Base-by-base conservation (phyloP, 1,140 invertebrate species). In the Leptinotarsa defecta region DNA sequence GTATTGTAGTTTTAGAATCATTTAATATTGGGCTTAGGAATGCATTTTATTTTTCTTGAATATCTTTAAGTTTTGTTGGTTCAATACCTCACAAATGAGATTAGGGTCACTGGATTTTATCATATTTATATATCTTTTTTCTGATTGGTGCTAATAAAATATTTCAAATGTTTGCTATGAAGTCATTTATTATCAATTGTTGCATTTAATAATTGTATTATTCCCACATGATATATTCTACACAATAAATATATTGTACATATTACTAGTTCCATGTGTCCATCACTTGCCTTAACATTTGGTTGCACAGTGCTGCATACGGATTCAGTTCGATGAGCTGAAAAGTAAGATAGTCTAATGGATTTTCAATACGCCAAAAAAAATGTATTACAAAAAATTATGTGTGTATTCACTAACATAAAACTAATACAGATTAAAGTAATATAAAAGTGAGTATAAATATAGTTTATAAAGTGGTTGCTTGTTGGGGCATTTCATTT, bases 231-330 rank as follows among this genome's bases (percentile, higher is more conserved):
- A 62, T 72, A 62, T 73, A 62, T 61, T 73, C 22, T 73, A 65
- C 20, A 57, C 17, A 80, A 78, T 80, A 79, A 79, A 81, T 48
- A 76, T 79, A 75, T 77, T 79, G 78, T 77, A 81, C 70, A 79
- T 79, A 79, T 68, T 76, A 49, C 83, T 78, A 92, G 57, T 83
- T 80, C 43, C 83, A 80, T 72, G 80, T 78, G 8, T 83, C 76
- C 78, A 85, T 88, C 48, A 94, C 91, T 83, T 95, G 89, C 20
- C 88, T 83, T 24, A 98, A 87, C 95, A 98, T 98, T 85, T 95
- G 92, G 86, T 98, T 98, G 85, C 96, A 98, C 19, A 97, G 89
- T 0, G 94, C 94, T 72, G 94, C 92, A 86, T 96, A 96, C 0
- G 94, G 93, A 87, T 95, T 95, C 77, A 95, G 83, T 81, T 93